Evolutionary conservation across 30 jellyfish, hydroid and myxozoan species (phyloP).

Genomic region (Turritopsis dohrnii): DNA sequence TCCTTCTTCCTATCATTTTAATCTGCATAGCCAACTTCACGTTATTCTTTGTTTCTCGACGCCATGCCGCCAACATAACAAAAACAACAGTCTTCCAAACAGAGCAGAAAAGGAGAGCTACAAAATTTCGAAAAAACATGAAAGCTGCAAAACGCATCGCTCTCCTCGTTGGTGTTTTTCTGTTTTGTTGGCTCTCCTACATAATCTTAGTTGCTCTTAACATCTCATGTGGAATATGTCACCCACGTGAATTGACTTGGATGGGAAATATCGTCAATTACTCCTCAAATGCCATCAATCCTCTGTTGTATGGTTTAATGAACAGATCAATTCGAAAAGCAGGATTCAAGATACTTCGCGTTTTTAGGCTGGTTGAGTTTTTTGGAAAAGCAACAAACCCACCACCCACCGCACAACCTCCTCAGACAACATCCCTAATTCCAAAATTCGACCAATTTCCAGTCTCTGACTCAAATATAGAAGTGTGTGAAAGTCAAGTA

Average conservation of each 20-base stretch:
- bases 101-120: background rate
- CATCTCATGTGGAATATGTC: constrained; percentile 24
- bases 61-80: background rate
- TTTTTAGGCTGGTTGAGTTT: background rate
- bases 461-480: no score
- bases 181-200: constrained; percentile 37
- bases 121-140: background rate
- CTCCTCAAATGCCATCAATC: constrained; percentile 31
- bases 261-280: constrained; percentile 28
- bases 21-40: background rate
- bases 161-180: constrained; percentile 33
- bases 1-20: constrained; percentile 20
- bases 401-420: no score
- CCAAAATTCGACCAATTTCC: no score
- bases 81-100: background rate
- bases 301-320: constrained; percentile 35
- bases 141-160: constrained; percentile 38
- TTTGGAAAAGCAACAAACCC: no score
- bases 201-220: constrained; percentile 25
- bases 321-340: constrained; percentile 27
- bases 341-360: background rate
- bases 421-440: no score
- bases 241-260: constrained; percentile 38
- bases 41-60: constrained; percentile 7
- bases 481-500: no score